phyloP scores from a whole-genome alignment of 2,888 invertebrate species.

The Rhaphigaster nebulosa region DNA sequence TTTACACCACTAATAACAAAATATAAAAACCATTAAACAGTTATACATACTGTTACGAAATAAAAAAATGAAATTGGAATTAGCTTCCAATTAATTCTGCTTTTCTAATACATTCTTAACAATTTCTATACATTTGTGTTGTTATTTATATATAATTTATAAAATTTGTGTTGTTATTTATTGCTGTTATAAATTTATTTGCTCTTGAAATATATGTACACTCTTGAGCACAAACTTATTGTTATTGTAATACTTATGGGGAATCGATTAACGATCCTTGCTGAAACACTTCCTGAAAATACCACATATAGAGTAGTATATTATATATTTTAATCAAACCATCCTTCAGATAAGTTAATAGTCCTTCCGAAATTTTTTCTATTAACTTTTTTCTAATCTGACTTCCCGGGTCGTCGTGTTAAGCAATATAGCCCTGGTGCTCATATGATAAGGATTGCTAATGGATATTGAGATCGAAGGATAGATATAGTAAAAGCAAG shows the following conservation, averaged over 20 bases:
- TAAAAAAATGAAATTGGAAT: no score
- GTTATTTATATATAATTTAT: no score
- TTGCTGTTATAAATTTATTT: no score
- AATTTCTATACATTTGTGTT: no score
- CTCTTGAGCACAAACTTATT: no score
- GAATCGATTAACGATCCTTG: background rate
- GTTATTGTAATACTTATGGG: background rate
- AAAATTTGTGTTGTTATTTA: no score
- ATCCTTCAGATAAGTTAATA: background rate
- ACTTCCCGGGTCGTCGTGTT: conserved; percentile 4
- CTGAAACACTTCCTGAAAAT: background rate
- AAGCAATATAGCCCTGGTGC: background rate
- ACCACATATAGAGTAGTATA: background rate
- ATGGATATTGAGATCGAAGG: background rate
- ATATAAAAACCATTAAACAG: no score
- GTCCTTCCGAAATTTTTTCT: background rate
- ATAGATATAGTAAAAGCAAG: background rate
- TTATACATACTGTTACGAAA: no score
- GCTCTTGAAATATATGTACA: no score
- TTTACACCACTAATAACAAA: no score
- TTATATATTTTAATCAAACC: background rate
- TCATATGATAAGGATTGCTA: background rate
- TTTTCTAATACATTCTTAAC: no score
- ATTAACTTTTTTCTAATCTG: background rate
- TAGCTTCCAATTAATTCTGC: no score